phyloP scores from a whole-genome alignment of 1,140 invertebrate genomes.

The Conus betulinus region DNA sequence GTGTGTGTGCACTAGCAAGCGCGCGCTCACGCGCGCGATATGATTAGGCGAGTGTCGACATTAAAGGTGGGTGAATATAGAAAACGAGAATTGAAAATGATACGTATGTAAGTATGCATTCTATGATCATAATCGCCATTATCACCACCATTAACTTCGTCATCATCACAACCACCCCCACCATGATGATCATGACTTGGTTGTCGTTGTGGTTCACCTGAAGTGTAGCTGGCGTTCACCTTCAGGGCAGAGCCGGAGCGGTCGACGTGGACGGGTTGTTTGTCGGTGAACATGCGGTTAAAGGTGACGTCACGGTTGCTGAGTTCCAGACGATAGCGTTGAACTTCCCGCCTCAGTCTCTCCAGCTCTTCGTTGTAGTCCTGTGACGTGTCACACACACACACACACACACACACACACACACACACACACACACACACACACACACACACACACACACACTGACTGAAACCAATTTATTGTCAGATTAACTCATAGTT shows the following conservation, averaged over 20 bases:
- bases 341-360: slow-evolving; percentile 65
- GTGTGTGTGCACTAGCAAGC: no score
- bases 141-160: no score
- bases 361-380: slow-evolving; percentile 68
- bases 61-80: no score
- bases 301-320: slow-evolving; percentile 73
- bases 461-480: background rate
- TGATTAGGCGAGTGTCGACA: no score
- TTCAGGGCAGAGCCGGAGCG: slow-evolving; percentile 51
- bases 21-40: no score
- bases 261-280: slow-evolving; percentile 65
- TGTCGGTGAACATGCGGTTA: slow-evolving; percentile 72
- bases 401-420: background rate
- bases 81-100: no score
- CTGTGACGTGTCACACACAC: slow-evolving; percentile 10
- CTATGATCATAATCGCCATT: no score
- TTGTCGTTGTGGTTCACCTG: slow-evolving; percentile 33
- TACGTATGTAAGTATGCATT: no score
- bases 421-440: background rate
- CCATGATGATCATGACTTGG: background rate
- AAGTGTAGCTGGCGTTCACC: slow-evolving; percentile 36
- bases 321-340: slow-evolving; percentile 70
- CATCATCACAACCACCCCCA: no score
- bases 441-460: background rate
- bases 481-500: no score